These are phyloP conservation scores for Leucoma salicis DNA, from an alignment of 2,888 invertebrate genomes.

Conservation along the genomic window DNA sequence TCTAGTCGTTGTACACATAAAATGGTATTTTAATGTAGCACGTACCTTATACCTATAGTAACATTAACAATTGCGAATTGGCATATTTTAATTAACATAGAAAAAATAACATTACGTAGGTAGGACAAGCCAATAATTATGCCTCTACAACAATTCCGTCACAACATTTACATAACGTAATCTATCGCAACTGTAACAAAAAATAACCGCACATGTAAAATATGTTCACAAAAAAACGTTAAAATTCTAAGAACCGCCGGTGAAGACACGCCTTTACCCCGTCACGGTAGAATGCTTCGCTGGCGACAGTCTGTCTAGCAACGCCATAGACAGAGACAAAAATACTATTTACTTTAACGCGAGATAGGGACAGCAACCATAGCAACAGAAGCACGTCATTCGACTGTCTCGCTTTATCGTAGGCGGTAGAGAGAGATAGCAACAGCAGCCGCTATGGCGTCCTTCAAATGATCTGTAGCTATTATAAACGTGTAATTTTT, in stretches of 20 bases:
- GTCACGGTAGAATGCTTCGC: slow-evolving; percentile 15
- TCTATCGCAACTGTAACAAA: too few relatives aligned
- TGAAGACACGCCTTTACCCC: slow-evolving; percentile 13
- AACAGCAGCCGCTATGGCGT: slow-evolving; percentile 6
- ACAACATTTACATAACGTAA: too few relatives aligned
- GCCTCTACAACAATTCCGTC: too few relatives aligned
- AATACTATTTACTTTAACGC: not conserved
- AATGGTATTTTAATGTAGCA: too few relatives aligned
- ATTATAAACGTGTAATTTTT: slow-evolving; percentile 15
- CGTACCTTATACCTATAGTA: too few relatives aligned
- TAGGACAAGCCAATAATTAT: too few relatives aligned
- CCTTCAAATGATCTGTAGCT: slow-evolving; percentile 12
- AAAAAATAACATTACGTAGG: too few relatives aligned
- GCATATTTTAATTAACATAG: too few relatives aligned
- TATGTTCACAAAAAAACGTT: slow-evolving; percentile 12
- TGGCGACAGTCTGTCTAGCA: slow-evolving; percentile 19
- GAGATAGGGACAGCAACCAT: slow-evolving; percentile 11
- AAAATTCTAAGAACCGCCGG: slow-evolving; percentile 7
- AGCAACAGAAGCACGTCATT: slow-evolving; percentile 17
- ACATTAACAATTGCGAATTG: too few relatives aligned
- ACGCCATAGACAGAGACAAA: slow-evolving; percentile 8
- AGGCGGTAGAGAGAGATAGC: slow-evolving; percentile 2
- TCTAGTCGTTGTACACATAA: too few relatives aligned
- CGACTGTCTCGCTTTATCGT: slow-evolving; percentile 1
- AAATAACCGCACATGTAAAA: too few relatives aligned